phyloP scores from a whole-genome alignment of 2,888 invertebrate species.

The Pardosa pseudoannulata region DNA sequence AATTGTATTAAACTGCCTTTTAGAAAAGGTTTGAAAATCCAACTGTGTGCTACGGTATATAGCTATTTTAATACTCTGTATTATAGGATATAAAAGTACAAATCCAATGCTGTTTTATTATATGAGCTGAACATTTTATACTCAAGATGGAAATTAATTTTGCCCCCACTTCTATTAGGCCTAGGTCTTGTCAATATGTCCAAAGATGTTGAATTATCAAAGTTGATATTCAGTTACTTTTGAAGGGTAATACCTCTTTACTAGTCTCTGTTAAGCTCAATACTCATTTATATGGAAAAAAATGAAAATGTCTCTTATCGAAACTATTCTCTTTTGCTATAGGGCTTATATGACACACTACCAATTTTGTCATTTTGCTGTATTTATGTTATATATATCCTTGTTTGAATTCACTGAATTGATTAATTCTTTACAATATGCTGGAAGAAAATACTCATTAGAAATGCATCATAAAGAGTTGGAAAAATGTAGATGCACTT shows the following conservation, averaged over 20 bases:
- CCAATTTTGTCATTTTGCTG: too few relatives aligned
- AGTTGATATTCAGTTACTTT: neutral
- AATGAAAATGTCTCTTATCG: too few relatives aligned
- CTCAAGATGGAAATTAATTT: neutral
- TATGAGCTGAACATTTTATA: conserved; percentile 40
- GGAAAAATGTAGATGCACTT: too few relatives aligned
- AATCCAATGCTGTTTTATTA: conserved; percentile 62
- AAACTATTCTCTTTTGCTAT: too few relatives aligned
- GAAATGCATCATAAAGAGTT: too few relatives aligned
- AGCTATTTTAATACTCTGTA: conserved; percentile 67
- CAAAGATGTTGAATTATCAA: neutral
- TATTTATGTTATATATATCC: too few relatives aligned
- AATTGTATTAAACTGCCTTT: neutral
- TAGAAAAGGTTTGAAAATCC: conserved; percentile 4
- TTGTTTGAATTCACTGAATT: too few relatives aligned
- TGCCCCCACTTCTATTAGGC: neutral
- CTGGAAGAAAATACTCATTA: too few relatives aligned
- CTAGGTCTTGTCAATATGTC: neutral
- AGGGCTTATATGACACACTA: too few relatives aligned
- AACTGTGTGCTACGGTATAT: conserved; percentile 21
- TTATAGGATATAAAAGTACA: conserved; percentile 58
- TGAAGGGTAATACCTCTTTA: neutral
- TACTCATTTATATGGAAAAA: neutral
- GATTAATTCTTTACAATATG: too few relatives aligned
- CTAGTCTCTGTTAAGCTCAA: neutral